Base-by-base conservation (phyloP, 1,140 invertebrate species). In the Hyles euphorbiae region DNA sequence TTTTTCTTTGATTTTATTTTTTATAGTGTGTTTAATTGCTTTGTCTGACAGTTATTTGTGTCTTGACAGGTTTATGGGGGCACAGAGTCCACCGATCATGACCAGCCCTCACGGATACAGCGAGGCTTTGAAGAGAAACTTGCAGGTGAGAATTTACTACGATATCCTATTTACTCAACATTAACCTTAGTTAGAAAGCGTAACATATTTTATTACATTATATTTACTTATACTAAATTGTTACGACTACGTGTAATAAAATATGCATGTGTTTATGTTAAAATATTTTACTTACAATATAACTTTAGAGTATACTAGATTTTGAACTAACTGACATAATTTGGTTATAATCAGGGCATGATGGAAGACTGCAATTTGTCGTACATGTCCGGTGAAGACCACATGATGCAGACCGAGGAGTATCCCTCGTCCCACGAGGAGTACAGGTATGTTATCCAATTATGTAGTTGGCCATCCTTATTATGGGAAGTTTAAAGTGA, bases 341-440 rank as follows among this genome's bases (percentile, higher is more conserved):
- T 22, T 22, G 22, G 22, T 1, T 22, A 22, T 22, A 63, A 34
- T 4, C 56, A 90, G 89, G 89, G 89, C 45, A 89, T 90, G 87
- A 90, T 90, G 87, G 89, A 90, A 69, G 89, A 90, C 57, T 89
- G 89, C 61, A 89, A 89, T 55, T 66, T 89, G 58, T 86, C 87
- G 3, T 90, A 89, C 60, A 86, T 90, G 73, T 86, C 85, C 4
- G 73, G 84, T 4, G 89, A 90, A 22, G 89, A 90, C 49, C 89
- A 90, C 61, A 88, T 88, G 77, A 87, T 87, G 80, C 81, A 86
- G 56, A 76, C 73, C 11, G 89, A 90, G 22, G 89, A 90, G 48
- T 90, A 89, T 65, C 87, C 85, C 10, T 81, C 87, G 50, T 83
- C 88, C 8, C 89, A 90, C 44, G 89, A 90, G 34, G 89, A 90